Evolutionary conservation across 2,888 invertebrate genomes (phyloP).

Genomic region (Drosophila mayaguana): DNA sequence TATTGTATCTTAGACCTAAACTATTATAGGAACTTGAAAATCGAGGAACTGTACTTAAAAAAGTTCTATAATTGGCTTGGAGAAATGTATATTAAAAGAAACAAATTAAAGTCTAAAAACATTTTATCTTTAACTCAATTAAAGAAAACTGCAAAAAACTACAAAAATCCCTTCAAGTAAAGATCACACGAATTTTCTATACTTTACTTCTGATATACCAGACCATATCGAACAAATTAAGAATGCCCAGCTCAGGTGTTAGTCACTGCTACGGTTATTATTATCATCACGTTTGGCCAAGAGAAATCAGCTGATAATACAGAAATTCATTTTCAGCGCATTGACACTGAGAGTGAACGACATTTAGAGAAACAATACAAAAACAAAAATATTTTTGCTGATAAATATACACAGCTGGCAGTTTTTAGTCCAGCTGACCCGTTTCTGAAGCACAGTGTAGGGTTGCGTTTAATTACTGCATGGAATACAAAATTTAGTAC

Average conservation of each 20-base stretch:
- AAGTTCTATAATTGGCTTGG: neutral
- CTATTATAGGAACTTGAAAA: accelerated
- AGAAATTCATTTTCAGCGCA: slow-evolving; percentile 1
- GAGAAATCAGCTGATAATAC: slow-evolving; percentile 47
- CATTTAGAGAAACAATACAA: slow-evolving; percentile 16
- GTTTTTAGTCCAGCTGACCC: neutral
- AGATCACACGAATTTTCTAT: too few relatives aligned
- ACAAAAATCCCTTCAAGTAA: too few relatives aligned
- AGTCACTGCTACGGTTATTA: neutral
- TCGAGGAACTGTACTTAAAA: neutral
- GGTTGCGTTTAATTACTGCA: slow-evolving; percentile 33
- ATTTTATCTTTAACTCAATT: too few relatives aligned
- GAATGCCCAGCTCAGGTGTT: neutral
- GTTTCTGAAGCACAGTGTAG: slow-evolving; percentile 38
- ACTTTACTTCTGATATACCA: too few relatives aligned
- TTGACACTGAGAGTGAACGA: slow-evolving; percentile 38
- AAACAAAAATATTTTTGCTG: slow-evolving; percentile 6
- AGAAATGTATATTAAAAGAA: neutral
- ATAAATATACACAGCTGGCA: slow-evolving; percentile 11
- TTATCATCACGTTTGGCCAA: slow-evolving; percentile 25
- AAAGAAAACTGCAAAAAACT: too few relatives aligned
- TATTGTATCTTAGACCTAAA: neutral
- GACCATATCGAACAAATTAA: neutral
- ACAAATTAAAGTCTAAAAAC: neutral
- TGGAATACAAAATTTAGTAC: slow-evolving; percentile 42